These are phyloP conservation scores for Pandemis cinnamomeana DNA, from an alignment of 2,888 invertebrate species.

Conservation along the genomic window DNA sequence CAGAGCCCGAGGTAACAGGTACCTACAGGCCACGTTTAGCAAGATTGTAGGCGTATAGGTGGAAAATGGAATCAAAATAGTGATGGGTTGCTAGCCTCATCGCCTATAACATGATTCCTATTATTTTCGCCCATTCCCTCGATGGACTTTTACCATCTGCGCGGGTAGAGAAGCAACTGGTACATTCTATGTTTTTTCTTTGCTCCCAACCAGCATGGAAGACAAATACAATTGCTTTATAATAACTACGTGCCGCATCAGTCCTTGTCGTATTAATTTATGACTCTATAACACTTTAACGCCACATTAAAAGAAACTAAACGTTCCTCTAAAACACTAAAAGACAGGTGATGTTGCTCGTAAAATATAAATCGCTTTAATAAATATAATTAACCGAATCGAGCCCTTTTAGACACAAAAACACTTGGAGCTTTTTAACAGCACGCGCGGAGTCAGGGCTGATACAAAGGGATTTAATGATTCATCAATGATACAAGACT, in stretches of 20 bases:
- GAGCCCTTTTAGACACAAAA: conserved; percentile 11
- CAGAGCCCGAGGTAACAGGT: no score
- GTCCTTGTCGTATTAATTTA: not conserved
- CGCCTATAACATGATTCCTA: no score
- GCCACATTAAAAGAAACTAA: not conserved
- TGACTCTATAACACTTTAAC: not conserved
- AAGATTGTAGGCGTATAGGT: no score
- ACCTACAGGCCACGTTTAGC: no score
- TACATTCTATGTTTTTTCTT: no score
- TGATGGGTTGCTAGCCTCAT: no score
- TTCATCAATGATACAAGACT: not conserved
- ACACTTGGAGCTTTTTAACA: not conserved
- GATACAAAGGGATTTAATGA: not conserved
- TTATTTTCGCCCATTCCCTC: no score
- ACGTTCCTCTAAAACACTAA: not conserved
- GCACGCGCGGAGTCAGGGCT: conserved; percentile 11
- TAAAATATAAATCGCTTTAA: conserved; percentile 32
- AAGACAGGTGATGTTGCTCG: conserved; percentile 27
- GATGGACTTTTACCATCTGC: no score
- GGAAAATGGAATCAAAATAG: no score
- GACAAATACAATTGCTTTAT: no score
- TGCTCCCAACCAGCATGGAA: no score
- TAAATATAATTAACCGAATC: conserved; percentile 19
- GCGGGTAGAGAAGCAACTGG: no score
- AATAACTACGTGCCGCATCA: not conserved